Evolutionary conservation across 1,140 invertebrate genomes (phyloP), one percentile per base, ranked within the genome.

Genomic region (Adelges cooleyi): DNA sequence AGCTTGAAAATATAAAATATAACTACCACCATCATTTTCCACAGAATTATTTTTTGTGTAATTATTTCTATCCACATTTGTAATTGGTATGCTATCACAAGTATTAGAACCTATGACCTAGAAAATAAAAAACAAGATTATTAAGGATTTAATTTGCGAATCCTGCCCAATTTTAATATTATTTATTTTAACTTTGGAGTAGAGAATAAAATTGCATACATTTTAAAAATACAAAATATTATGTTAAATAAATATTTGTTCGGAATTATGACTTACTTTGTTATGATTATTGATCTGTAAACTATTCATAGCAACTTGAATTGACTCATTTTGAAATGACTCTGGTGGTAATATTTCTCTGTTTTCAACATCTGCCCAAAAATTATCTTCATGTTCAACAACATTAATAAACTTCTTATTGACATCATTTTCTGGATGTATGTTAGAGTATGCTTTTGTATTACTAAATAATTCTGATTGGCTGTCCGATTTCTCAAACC

Each of bases 321-420:
- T 40, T 48, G 56, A 62, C 18, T 62, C 56, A 22, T 62, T 62
- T 20, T 62, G 56, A 11, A 62, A 62, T 48, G 56, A 62, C 38
- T 48, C 42, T 62, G 56, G 56, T 20, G 56, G 56, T 18, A 62
- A 42, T 48, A 62, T 62, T 62, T 62, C 56, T 20, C 56, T 62
- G 33, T 62, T 62, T 48, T 62, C 56, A 29, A 62, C 56, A 33
- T 62, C 56, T 3, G 23, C 40, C 56, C 56, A 62, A 3, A 62
- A 62, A 62, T 62, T 62, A 1, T 46, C 42, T 15, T 62, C 56
- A 33, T 23, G 29, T 22, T 48, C 56, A 15, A 29, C 27, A 46
- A 48, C 27, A 59, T 33, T 59, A 27, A 27, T 40, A 29, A 5
- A 27, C 29, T 44, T 59, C 8, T 29, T 59, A 18, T 27, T 44